Evolutionary conservation across 92 coral and sea anemone species (phyloP).

Genomic region (Galaxea fascicularis): DNA sequence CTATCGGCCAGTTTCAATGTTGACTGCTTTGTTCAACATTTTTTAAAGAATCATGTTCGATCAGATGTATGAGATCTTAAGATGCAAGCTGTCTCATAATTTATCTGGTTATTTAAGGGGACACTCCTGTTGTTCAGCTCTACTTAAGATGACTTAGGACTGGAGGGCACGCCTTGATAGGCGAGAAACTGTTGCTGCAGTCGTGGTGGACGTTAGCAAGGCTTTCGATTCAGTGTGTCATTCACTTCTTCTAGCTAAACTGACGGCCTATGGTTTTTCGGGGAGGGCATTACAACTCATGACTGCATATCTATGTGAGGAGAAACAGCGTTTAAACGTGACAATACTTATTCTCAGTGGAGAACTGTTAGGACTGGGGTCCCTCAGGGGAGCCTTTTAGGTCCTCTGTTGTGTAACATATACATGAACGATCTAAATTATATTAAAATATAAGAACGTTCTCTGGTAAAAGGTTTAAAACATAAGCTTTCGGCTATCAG

Average conservation of each 20-base stretch:
- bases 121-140: too few relatives aligned
- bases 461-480: too few relatives aligned
- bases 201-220: too few relatives aligned
- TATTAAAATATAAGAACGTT: too few relatives aligned
- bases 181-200: not conserved
- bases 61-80: slow-evolving; percentile 42
- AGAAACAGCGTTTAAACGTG: slow-evolving; percentile 24
- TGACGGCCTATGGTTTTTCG: too few relatives aligned
- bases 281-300: not conserved
- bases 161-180: slow-evolving; percentile 2
- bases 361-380: slow-evolving; percentile 26
- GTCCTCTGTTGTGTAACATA: slow-evolving; percentile 41
- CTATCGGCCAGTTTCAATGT: slow-evolving; percentile 46
- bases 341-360: slow-evolving; percentile 29
- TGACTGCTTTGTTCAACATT: not conserved
- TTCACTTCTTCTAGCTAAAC: not conserved
- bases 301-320: slow-evolving; percentile 31
- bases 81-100: slow-evolving; percentile 21
- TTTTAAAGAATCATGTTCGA: slow-evolving; percentile 50
- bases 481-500: too few relatives aligned
- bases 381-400: slow-evolving; percentile 34
- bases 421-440: slow-evolving; percentile 10
- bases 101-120: slow-evolving; percentile 57
- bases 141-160: not conserved
- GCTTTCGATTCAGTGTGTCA: not conserved